phyloP scores from a whole-genome alignment of 1,140 invertebrate species.

The Hormaphis cornu region DNA sequence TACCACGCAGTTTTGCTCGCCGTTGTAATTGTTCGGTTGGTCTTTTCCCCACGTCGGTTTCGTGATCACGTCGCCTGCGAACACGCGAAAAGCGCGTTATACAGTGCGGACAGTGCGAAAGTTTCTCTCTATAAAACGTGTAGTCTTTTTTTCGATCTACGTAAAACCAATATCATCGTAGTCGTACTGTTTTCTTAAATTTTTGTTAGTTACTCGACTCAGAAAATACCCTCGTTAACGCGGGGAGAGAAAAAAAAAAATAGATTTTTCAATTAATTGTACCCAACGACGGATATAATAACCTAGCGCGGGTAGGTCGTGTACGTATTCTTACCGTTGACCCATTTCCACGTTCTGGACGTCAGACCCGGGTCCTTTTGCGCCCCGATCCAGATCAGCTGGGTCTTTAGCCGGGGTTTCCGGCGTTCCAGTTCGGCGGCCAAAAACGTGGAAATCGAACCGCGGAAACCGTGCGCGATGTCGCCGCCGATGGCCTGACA shows the following conservation, averaged over 20 bases:
- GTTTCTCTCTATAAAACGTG: too few relatives aligned
- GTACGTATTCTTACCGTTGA: constrained; percentile 58
- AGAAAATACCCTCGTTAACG: too few relatives aligned
- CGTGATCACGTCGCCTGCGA: constrained; percentile 60
- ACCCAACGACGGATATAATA: too few relatives aligned
- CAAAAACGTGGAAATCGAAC: constrained; percentile 52
- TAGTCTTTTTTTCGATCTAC: too few relatives aligned
- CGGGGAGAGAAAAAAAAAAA: too few relatives aligned
- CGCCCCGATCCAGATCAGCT: constrained; percentile 83
- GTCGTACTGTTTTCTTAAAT: too few relatives aligned
- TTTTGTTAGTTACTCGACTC: too few relatives aligned
- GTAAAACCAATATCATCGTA: too few relatives aligned
- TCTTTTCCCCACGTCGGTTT: constrained; percentile 82
- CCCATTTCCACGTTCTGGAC: constrained; percentile 79
- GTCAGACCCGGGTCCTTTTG: constrained; percentile 75
- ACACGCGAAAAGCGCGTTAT: too few relatives aligned
- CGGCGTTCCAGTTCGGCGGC: constrained; percentile 68
- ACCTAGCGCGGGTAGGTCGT: too few relatives aligned
- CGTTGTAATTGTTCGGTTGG: constrained; percentile 91
- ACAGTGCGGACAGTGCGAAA: too few relatives aligned
- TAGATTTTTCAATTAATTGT: too few relatives aligned
- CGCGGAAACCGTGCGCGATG: constrained; percentile 60
- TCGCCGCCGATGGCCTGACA: constrained; percentile 70
- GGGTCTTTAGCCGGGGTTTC: constrained; percentile 67
- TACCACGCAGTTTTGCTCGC: constrained; percentile 87